phyloP scores from a whole-genome alignment of 2,888 invertebrate species.

The Spisula subtruncata region DNA sequence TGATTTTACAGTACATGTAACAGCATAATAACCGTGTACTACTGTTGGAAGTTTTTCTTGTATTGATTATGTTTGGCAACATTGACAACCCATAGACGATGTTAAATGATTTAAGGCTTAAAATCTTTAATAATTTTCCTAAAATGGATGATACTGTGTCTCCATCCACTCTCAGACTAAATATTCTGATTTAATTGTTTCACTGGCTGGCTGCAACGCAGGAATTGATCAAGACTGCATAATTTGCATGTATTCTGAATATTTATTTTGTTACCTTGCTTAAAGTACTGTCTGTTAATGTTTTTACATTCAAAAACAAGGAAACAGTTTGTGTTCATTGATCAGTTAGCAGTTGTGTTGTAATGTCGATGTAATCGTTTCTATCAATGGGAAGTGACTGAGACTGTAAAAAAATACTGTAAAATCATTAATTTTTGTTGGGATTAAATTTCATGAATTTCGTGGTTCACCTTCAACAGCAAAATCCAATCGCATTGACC shows the following conservation, averaged over 20 bases:
- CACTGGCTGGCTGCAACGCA: neutral
- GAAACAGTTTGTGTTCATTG: neutral
- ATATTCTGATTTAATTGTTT: constrained; percentile 10
- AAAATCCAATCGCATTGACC: no score
- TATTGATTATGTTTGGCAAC: neutral
- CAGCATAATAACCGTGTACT: neutral
- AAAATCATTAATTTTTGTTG: no score
- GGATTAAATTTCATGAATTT: no score
- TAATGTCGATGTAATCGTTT: neutral
- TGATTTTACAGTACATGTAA: no score
- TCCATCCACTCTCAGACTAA: neutral
- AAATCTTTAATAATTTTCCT: constrained; percentile 13
- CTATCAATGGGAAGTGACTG: neutral
- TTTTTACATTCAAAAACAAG: neutral
- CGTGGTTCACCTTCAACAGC: no score
- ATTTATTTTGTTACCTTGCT: neutral
- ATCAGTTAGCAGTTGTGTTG: neutral
- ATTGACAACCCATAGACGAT: neutral
- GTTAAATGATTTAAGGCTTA: constrained; percentile 26
- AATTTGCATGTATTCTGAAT: constrained; percentile 1
- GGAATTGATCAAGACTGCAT: constrained; percentile 1
- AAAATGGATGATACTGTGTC: neutral
- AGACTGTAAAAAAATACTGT: no score
- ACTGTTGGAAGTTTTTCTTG: neutral
- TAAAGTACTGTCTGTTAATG: no score